Conservation (phyloP, 2,888 invertebrate species). For the Pseudococcus viburni region DNA sequence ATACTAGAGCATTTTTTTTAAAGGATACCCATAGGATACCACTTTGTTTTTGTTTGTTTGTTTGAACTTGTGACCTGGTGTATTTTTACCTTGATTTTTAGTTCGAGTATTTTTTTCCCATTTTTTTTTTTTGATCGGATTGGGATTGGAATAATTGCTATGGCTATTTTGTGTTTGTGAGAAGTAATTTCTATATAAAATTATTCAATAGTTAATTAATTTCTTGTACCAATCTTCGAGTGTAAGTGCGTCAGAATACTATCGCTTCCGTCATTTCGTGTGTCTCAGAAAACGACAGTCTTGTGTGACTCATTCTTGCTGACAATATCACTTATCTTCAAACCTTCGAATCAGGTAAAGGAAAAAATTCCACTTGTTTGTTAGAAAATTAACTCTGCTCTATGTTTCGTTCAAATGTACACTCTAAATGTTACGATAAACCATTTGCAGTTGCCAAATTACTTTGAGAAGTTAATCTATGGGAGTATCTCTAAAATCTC, state of each 20-base stretch:
- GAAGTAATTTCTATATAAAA: not conserved
- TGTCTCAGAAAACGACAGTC: not conserved
- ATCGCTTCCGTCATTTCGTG: not conserved
- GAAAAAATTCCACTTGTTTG: not conserved
- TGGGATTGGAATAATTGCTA: not conserved
- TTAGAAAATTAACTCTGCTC: not conserved
- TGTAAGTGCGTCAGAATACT: not conserved
- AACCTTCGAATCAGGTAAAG: slow-evolving; percentile 24
- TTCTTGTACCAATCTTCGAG: not conserved
- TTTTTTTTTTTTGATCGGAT: not conserved
- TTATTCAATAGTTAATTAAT: not conserved
- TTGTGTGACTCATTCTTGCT: slow-evolving; percentile 26
- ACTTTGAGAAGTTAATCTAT: not conserved
- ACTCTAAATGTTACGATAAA: not conserved
- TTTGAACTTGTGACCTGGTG: not conserved
- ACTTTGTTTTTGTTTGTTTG: not conserved
- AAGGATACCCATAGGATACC: too few species aligned
- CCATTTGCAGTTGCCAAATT: not conserved
- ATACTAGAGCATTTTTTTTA: too few species aligned
- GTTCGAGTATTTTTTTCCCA: not conserved
- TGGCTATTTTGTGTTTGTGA: not conserved
- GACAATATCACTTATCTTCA: slow-evolving; percentile 8
- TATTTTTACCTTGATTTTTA: not conserved
- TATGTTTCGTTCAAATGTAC: not conserved
- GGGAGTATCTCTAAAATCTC: not conserved